Base-by-base conservation (phyloP, 64 coral and sea anemone species). In the Anthopleura sola region DNA sequence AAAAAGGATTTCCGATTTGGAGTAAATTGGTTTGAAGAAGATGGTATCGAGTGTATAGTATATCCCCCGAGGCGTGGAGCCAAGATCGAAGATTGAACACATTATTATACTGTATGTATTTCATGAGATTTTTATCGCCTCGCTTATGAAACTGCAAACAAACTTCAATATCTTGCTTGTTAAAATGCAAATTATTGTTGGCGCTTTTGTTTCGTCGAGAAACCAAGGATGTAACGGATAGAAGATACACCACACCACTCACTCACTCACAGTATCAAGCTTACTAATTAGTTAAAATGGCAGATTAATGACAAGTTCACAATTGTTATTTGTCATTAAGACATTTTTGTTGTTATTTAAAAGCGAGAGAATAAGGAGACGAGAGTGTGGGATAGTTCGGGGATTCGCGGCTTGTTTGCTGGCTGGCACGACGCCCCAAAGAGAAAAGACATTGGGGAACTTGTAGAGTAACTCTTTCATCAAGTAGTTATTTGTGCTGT, bases 251-350 rank as follows among this genome's bases (percentile, higher is more conserved):
- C n/a, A n/a, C 29, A 32, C 40, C 40, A 44, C 40, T 44, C 40
- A 32, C 10, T 71, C n/a, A n/a, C 5, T 62, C 23, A 71, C 9
- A 31, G 66, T 71, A 71, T 71, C 66, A 71, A 32, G 26, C 14
- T 71, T 31, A 32, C 66, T 71, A 71, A 71, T 71, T 71, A 71
- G 66, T 71, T 71, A 71, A 71, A 71, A 71, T 71, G 66, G 66
- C 66, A 71, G 28, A 32, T 71, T 71, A 71, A 33, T 71, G 66
- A 71, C 66, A 71, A 71, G 66, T 34, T 28, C 66, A 17, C 66
- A 71, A 71, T 71, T 29, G 66, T 71, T 71, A 71, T 71, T 71
- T 71, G 66, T 71, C 66, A 71, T 71, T 71, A 71, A 71, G 66
- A 32, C 66, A 71, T 71, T 71, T 28, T 31, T 10, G 14, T 34